Evolutionary conservation across 2,113 vertebrate species (phyloP), one percentile per base, ranked within the genome.

Genomic region (Chascanopsetta lugubris): DNA sequence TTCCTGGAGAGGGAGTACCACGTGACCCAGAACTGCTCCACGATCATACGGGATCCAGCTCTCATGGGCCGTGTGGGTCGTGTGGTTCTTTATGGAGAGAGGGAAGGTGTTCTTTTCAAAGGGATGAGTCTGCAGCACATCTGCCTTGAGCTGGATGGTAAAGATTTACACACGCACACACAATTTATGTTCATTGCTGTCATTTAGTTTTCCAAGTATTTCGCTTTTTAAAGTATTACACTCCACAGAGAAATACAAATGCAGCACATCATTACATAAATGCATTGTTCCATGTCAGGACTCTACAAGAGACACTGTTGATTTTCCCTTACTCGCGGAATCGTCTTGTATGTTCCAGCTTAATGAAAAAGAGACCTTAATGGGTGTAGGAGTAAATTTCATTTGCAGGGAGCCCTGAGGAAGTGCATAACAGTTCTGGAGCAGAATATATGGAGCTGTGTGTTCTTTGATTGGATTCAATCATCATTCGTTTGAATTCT

Each of bases 91-190:
- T 93, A 92, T 10, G 93, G 92, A 30, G 92, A 94, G 73, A 86
- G 45, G 50, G 90, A 94, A 27, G 93, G 93, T 0, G 91, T 93
- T 21, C 85, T 93, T 18, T 94, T 94, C 78, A 77, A 89, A 56
- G 93, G 93, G 3, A 92, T 93, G 92, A 94, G 91, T 56, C 74
- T 93, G 51, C 91, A 93, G 73, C 89, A 93, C 81, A 93, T 93
- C 83, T 93, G 93, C 56, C 89, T 93, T 0, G 93, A 93, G 77
- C 65, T 93, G 61, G 93, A 93, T 3, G 92, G 93, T 93, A 75
- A 80, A 42, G 2, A 42, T 7, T 15, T 15, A 38, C 1, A 38
- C 15, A 38, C 36, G 17, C 13, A 38, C 13, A 38, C 36, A 36
- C 34, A 36, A 11, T n/a, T n/a, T n/a, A n/a, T n/a, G n/a, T n/a